Conservation (phyloP, 2,113 vertebrate genomes). For the Nycticorax nycticorax region DNA sequence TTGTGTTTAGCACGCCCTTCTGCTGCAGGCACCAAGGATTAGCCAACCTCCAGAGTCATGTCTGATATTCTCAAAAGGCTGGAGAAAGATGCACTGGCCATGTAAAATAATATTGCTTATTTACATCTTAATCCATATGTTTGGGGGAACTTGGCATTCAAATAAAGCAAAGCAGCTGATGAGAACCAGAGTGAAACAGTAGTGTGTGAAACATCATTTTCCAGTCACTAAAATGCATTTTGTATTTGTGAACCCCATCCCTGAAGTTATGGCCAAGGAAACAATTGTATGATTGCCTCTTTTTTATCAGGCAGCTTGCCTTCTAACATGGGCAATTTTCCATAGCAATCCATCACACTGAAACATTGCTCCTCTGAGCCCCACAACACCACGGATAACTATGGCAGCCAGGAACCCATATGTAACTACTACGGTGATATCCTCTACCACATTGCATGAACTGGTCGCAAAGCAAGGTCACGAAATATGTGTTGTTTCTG, state of each 20-base stretch:
- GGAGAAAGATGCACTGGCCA: not conserved
- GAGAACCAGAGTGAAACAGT: not conserved
- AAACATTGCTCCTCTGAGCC: constrained; percentile 7
- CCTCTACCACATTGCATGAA: not conserved
- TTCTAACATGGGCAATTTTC: constrained; percentile 5
- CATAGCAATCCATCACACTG: constrained; percentile 12
- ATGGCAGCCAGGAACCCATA: constrained; percentile 18
- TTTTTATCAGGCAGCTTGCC: not conserved
- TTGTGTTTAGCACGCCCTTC: not conserved
- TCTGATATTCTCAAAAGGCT: not conserved
- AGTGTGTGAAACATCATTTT: not conserved
- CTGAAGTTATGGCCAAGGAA: not conserved
- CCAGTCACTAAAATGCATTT: rapidly evolving
- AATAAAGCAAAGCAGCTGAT: not conserved
- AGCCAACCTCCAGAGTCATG: not conserved
- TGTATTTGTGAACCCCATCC: not conserved
- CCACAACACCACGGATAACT: not conserved
- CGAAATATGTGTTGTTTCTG: not conserved
- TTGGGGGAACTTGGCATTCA: not conserved
- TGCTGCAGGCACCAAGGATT: not conserved
- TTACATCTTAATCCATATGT: not conserved
- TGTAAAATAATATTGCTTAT: not conserved
- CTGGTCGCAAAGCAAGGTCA: constrained; percentile 9
- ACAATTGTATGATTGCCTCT: not conserved
- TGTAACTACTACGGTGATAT: constrained; percentile 38